These are phyloP conservation scores for Acanthosepion pharaonis DNA, from an alignment of 2,888 invertebrate species.

Conservation along the genomic window DNA sequence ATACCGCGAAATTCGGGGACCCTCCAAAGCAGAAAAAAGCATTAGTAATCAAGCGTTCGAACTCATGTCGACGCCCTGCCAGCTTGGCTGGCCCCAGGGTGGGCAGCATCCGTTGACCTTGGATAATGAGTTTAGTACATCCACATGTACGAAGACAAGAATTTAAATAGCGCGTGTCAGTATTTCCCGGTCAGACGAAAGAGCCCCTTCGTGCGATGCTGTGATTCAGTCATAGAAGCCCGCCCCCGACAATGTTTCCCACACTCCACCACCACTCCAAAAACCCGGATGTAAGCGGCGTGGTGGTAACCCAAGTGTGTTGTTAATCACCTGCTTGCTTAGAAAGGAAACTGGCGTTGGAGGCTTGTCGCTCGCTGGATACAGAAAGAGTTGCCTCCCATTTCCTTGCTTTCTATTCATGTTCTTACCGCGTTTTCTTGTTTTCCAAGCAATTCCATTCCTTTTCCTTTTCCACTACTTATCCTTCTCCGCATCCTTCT, in stretches of 20 bases:
- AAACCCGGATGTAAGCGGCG: slow-evolving; percentile 2
- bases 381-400: neutral
- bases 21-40: neutral
- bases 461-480: neutral
- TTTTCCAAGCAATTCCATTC: neutral
- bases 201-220: neutral
- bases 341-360: neutral
- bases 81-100: neutral
- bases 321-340: slow-evolving; percentile 33
- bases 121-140: slow-evolving; percentile 42
- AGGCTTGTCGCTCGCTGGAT: slow-evolving; percentile 12
- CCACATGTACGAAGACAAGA: neutral
- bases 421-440: neutral
- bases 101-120: neutral
- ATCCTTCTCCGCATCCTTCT: neutral
- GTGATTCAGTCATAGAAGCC: neutral
- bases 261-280: neutral
- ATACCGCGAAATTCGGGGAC: neutral
- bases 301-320: neutral
- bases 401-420: neutral
- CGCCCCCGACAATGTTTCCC: neutral
- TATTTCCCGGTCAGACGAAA: slow-evolving; percentile 5
- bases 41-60: neutral
- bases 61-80: neutral
- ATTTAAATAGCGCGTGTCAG: slow-evolving; percentile 33